Evolutionary conservation across 2,888 invertebrate genomes (phyloP).

Genomic region (Polydrusus cervinus): DNA sequence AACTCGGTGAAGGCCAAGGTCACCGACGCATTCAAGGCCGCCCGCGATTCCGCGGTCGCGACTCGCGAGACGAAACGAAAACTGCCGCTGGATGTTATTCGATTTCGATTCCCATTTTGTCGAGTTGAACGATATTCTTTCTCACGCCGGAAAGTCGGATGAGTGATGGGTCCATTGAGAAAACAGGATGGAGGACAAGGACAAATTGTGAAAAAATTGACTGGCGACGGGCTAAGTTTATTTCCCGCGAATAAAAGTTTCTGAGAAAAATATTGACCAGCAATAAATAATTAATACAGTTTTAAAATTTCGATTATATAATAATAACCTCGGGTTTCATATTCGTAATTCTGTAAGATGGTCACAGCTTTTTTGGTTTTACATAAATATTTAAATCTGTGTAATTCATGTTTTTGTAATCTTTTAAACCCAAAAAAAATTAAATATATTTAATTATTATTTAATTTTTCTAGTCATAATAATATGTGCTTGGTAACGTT

Average conservation of each 20-base stretch:
- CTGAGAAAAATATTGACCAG: too few species aligned
- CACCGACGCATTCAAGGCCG: constrained; percentile 65
- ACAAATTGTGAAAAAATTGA: constrained; percentile 20
- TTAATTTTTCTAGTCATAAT: too few species aligned
- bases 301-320: too few species aligned
- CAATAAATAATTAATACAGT: too few species aligned
- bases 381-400: too few species aligned
- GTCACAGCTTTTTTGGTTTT: too few species aligned
- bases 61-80: constrained; percentile 44
- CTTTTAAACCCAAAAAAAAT: too few species aligned
- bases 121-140: constrained; percentile 15
- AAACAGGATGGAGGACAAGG: constrained; percentile 21
- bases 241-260: background rate
- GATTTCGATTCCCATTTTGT: constrained; percentile 24
- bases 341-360: too few species aligned
- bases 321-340: too few species aligned
- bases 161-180: constrained; percentile 21
- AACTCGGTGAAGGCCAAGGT: constrained; percentile 69
- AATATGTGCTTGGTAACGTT: too few species aligned
- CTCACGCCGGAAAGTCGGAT: constrained; percentile 23
- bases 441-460: too few species aligned
- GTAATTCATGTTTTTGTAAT: too few species aligned
- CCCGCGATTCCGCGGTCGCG: constrained; percentile 48
- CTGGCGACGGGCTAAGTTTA: background rate
- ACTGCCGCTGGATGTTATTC: constrained; percentile 24